Evolutionary conservation across 2,888 invertebrate species (phyloP).

Genomic region (Drosophila flavopinicola): DNA sequence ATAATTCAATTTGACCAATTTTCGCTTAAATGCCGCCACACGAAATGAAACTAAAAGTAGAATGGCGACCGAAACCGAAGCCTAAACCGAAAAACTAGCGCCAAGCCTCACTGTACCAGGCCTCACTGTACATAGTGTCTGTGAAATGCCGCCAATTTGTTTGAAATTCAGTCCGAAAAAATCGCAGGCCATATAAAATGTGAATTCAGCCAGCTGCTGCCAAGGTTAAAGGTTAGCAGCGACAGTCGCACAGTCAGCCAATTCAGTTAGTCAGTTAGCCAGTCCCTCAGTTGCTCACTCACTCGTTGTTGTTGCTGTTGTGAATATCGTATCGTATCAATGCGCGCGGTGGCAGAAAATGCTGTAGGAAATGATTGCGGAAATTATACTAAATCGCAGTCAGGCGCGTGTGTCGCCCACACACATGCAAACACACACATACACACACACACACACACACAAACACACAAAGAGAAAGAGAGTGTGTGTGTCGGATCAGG

Average conservation of each 20-base stretch:
- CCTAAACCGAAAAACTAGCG: conserved; percentile 14
- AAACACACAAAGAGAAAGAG: not conserved
- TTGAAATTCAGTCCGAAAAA: conserved; percentile 26
- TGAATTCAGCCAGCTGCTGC: conserved; percentile 38
- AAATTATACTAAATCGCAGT: conserved; percentile 75
- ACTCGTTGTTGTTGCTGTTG: too few species aligned
- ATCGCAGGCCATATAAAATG: conserved; percentile 22
- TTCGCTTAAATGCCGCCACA: conserved; percentile 53
- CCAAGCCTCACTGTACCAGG: too few species aligned
- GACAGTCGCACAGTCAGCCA: conserved; percentile 20
- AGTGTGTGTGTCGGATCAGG: conserved; percentile 11
- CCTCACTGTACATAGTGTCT: conserved; percentile 3
- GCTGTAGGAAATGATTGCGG: conserved; percentile 77
- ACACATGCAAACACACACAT: conserved; percentile 4
- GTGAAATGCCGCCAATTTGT: conserved; percentile 35
- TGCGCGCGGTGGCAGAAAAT: conserved; percentile 64
- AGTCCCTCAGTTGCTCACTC: conserved; percentile 1
- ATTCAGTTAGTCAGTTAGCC: conserved; percentile 36
- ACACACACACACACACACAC: conserved; percentile 9
- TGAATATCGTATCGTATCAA: conserved; percentile 59
- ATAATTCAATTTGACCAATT: conserved; percentile 67
- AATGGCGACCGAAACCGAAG: conserved; percentile 19
- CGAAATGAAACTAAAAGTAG: conserved; percentile 55
- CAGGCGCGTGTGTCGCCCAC: conserved; percentile 51
- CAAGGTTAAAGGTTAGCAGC: conserved; percentile 34